Conservation (phyloP, 2,797 vertebrate species). For the Anableps anableps region DNA sequence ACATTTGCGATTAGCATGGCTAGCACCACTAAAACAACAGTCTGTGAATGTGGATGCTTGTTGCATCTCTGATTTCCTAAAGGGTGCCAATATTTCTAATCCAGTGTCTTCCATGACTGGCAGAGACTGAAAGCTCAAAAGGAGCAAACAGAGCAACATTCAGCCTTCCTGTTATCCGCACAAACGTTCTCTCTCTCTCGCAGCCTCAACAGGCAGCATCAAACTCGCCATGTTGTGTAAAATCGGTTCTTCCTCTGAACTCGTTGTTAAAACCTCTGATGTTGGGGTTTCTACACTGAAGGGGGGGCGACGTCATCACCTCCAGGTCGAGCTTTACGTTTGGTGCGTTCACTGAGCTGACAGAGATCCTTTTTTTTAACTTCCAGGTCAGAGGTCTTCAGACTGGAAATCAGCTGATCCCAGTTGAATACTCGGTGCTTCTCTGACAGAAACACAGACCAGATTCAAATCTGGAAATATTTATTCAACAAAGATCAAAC, state of each 20-base stretch:
- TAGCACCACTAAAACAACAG: background rate
- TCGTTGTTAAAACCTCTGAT: too few species aligned
- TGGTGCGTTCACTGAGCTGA: too few species aligned
- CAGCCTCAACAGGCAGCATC: too few species aligned
- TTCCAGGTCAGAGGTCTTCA: background rate
- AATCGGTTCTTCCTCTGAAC: too few species aligned
- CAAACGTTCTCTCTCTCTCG: background rate
- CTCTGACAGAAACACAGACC: background rate
- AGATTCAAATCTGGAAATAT: background rate
- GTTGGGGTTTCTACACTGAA: too few species aligned
- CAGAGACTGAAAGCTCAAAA: background rate
- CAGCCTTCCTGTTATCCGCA: background rate
- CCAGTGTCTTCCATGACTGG: background rate
- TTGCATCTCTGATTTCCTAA: background rate
- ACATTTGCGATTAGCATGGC: background rate
- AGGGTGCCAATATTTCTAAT: too few species aligned
- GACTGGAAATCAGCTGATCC: too few species aligned
- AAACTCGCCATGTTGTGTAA: too few species aligned
- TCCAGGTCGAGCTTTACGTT: too few species aligned
- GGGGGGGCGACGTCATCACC: too few species aligned
- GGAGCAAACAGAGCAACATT: background rate
- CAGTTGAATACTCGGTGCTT: background rate
- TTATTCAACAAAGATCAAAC: background rate
- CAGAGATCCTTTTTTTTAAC: too few species aligned
- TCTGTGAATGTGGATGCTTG: background rate